Evolutionary conservation across 2,113 vertebrate genomes (phyloP), one percentile per base, ranked within the genome.

Genomic region (Gyps fulvus): DNA sequence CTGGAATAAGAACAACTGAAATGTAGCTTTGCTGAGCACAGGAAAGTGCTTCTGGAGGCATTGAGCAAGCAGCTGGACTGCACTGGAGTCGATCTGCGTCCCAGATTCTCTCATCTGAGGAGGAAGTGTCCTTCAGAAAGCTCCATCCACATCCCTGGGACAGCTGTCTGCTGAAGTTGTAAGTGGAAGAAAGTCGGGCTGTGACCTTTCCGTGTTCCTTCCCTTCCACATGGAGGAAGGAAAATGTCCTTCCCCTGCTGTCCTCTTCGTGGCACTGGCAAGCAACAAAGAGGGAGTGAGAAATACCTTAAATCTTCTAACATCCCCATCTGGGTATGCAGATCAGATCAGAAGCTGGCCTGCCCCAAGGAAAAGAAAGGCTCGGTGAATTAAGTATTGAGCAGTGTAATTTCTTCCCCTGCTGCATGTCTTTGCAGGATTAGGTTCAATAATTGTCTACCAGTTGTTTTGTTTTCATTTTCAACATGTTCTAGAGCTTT

Each of bases 291-390:
- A 19, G 11, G 4, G 55, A 91, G 16, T 77, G 22, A 49, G 40
- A 88, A 88, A 42, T 73, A 54, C 17, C 58, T 82, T 29, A 72
- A 84, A 61, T 40, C 22, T 73, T 83, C 14, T 42, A 27, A 59
- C 25, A 49, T 45, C 10, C 12, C 12, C 20, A 42, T 77, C 32
- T 0, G 0, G 12, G 5, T 36, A 23, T 16, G 15, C 19, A 43
- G 80, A 63, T 62, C 21, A 43, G 67, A 61, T 34, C 17, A 61
- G n/a, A 93, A 91, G 2, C 38, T 89, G 29, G 4, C 16, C n/a
- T 73, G 40, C 7, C 20, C 40, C 5, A 38, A 11, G 11, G 5
- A 5, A 59, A 62, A 31, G 47, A 63, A 80, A 40, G 7, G 2
- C 8, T 12, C 9, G 25, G 11, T 72, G 72, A 84, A 74, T 71